Evolutionary conservation across 2,113 vertebrate genomes (phyloP), one percentile per base, ranked within the genome.

Genomic region (Centrocercus urophasianus): DNA sequence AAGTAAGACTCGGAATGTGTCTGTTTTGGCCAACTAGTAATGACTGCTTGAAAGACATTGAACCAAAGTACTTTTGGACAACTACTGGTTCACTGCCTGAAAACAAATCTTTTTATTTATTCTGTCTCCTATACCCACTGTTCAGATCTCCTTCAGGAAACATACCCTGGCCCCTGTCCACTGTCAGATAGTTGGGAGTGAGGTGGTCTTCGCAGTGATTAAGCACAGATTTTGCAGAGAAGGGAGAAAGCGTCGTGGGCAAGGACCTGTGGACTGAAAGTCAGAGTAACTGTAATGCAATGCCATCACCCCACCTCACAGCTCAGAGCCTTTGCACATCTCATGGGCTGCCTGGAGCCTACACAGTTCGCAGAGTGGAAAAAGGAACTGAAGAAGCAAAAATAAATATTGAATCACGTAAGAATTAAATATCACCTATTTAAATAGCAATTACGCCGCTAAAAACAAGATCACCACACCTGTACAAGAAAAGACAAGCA

Each of bases 321-420:
- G 85, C 79, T 90, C 73, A 90, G 92, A 85, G 93, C 88, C 96
- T 88, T 32, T 66, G 7, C 69, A 38, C 64, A 70, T 95, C 71
- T 61, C 70, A 36, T 6, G 81, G 84, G 61, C 96, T 43, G 95
- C 95, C 95, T 88, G 13, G 3, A 96, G 88, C 77, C 78, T 6
- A 13, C 89, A 92, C 95, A 66, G 60, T 82, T 78, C 7, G 1
- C 90, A 91, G 94, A 96, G 93, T 79, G 91, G 72, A 22, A 91
- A 97, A 93, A 96, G 94, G 96, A 98, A 97, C 19, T 95, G 95
- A 97, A 98, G 98, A 97, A 97, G 97, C 89, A 98, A 98, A 98
- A 99, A 99, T 99, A 99, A 99, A 99, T 99, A 99, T 98, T 99
- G 98, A 98, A 99, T 98, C 98, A 98, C 96, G 96, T 97, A 98